These are phyloP conservation scores for Melanargia galathea DNA, from an alignment of 2,888 invertebrate species.

Conservation along the genomic window DNA sequence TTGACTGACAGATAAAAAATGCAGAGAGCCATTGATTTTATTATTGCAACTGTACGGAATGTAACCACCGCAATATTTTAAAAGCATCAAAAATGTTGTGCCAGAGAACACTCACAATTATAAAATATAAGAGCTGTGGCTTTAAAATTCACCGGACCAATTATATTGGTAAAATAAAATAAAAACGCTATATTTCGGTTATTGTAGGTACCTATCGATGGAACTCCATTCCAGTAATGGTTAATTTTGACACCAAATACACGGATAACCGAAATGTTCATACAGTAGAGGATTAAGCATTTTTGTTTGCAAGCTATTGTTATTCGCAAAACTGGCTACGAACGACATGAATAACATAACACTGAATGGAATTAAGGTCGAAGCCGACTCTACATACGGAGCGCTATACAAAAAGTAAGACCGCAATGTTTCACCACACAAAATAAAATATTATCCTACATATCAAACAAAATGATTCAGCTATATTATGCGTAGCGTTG, in stretches of 20 bases:
- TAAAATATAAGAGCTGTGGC: not conserved
- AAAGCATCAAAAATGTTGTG: not conserved
- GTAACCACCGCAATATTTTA: not conserved
- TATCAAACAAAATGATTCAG: not conserved
- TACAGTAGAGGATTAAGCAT: constrained; percentile 54
- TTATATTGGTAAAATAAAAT: constrained; percentile 10
- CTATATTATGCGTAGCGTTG: not conserved
- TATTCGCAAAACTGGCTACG: constrained; percentile 57
- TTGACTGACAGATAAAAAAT: not conserved
- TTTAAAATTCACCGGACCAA: constrained; percentile 10
- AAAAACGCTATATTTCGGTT: constrained; percentile 1
- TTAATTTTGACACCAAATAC: constrained; percentile 25
- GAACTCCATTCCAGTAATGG: constrained; percentile 3
- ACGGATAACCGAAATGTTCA: constrained; percentile 24
- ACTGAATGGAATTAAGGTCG: constrained; percentile 67
- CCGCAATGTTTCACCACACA: not conserved
- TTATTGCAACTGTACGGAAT: not conserved
- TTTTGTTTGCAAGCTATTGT: constrained; percentile 44
- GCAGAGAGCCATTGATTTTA: not conserved
- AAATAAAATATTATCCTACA: not conserved
- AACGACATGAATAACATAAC: constrained; percentile 74
- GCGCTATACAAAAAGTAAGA: constrained; percentile 3
- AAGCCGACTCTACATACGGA: constrained; percentile 10
- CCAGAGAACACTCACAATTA: not conserved
- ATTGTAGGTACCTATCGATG: constrained; percentile 18